Evolutionary conservation across 2,888 invertebrate species (phyloP), one percentile per base, ranked within the genome.

Genomic region (Actias luna): DNA sequence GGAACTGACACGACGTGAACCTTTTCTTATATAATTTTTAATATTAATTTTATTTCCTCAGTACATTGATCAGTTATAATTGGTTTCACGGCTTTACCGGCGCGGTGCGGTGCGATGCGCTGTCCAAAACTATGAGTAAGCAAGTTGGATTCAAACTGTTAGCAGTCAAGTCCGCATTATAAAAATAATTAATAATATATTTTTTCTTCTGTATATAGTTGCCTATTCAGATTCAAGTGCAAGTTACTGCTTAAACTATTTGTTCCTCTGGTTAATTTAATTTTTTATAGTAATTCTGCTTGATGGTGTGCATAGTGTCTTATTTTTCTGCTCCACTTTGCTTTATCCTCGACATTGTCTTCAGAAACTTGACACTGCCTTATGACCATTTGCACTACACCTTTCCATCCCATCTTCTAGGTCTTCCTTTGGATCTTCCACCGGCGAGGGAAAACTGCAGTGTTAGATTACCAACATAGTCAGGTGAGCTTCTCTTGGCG

Each of bases 61-160:
- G 50, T 50, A 39, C 25, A 52, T 52, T 52, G 29, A 52, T 5
- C 16, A 52, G 52, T 52, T 27, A 29, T 52, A 52, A 52, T 52
- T 52, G 52, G 29, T 52, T 52, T 52, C 27, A 52, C 29, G 52
- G 29, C 14, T 52, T 3, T 27, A 29, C 16, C 29, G 27, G 52
- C 1, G n/a, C 12, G 29, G 52, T 27, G 46, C 46, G 22, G 18
- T 3, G 46, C 46, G 46, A 22, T 4, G 22, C 46, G 22, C 5
- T 33, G 33, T 22, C 46, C 46, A 22, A 46, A 5, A 29, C 27
- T 52, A 52, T 52, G 52, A 52, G 50, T 50, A 50, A 50, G 25
- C 52, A 27, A 16, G 29, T 52, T 52, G 27, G 52, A 52, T 52
- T 27, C 29, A 52, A 16, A 12, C n/a, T n/a, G 1, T 7, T 39